Evolutionary conservation across 1,140 invertebrate genomes (phyloP).

Genomic region (Agrilus planipennis): DNA sequence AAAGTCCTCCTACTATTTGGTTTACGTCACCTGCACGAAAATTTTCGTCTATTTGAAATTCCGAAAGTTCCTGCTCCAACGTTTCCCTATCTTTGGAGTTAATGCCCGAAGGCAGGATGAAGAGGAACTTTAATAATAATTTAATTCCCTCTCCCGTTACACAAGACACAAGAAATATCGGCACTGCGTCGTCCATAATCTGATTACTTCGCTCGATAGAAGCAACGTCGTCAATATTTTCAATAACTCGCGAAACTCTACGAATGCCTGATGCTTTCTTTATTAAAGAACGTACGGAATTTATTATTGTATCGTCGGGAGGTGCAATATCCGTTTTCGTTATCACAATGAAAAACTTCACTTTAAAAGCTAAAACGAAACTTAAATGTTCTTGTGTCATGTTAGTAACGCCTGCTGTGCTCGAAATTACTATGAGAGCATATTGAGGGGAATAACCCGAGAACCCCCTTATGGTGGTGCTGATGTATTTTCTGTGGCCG

Average conservation of each 20-base stretch:
- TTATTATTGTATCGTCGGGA: constrained; percentile 43
- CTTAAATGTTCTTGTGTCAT: constrained; percentile 76
- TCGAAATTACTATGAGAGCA: constrained; percentile 73
- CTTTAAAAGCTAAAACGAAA: constrained; percentile 69
- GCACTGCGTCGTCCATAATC: constrained; percentile 53
- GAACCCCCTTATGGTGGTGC: constrained; percentile 89
- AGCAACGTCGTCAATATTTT: constrained; percentile 58
- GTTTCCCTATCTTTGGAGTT: constrained; percentile 58
- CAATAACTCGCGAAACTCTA: constrained; percentile 51
- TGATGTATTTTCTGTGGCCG: constrained; percentile 91
- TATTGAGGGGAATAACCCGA: constrained; percentile 92
- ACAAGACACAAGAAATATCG: constrained; percentile 91
- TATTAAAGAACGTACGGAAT: constrained; percentile 54
- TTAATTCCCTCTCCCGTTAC: constrained; percentile 80
- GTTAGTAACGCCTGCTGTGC: constrained; percentile 48
- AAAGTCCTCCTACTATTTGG: constrained; percentile 78
- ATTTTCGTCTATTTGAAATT: constrained; percentile 91
- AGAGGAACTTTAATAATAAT: constrained; percentile 68
- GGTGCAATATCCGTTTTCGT: constrained; percentile 80
- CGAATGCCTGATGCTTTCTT: constrained; percentile 34
- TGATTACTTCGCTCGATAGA: constrained; percentile 53
- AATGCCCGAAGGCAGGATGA: constrained; percentile 57
- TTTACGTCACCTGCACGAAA: constrained; percentile 67
- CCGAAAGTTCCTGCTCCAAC: constrained; percentile 60
- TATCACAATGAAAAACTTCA: constrained; percentile 82